phyloP scores from a whole-genome alignment of 2,113 vertebrate species.

The Neopipo cinnamomea region DNA sequence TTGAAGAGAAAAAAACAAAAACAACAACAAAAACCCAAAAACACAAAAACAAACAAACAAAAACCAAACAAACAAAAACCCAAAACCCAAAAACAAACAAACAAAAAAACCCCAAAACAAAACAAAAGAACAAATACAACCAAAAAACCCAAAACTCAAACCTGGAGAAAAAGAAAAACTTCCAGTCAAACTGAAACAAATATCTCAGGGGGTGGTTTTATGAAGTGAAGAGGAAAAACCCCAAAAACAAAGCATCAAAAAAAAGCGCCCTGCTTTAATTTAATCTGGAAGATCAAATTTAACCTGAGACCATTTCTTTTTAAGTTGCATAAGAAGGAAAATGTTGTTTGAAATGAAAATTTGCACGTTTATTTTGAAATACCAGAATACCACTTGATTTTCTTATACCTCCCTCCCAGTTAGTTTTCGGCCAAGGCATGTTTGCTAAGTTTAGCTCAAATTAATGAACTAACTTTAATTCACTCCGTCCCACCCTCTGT shows the following conservation, averaged over 20 bases:
- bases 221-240: background rate
- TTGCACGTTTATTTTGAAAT: conserved; percentile 31
- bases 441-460: background rate
- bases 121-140: too few species aligned
- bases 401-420: background rate
- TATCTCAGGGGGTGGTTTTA: background rate
- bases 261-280: background rate
- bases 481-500: background rate
- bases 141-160: background rate
- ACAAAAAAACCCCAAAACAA: too few species aligned
- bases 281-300: conserved; percentile 1
- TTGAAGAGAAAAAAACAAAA: background rate
- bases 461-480: background rate
- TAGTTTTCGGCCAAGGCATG: background rate
- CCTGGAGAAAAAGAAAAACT: background rate
- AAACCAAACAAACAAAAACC: too few species aligned
- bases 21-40: background rate
- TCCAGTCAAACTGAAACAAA: background rate
- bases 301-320: background rate
- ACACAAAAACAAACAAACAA: too few species aligned
- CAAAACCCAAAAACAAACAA: background rate
- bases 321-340: background rate
- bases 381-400: conserved; percentile 27
- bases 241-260: background rate
- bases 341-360: conserved; percentile 18